Evolutionary conservation across 2,113 vertebrate genomes (phyloP).

Genomic region (Plecotus auritus): DNA sequence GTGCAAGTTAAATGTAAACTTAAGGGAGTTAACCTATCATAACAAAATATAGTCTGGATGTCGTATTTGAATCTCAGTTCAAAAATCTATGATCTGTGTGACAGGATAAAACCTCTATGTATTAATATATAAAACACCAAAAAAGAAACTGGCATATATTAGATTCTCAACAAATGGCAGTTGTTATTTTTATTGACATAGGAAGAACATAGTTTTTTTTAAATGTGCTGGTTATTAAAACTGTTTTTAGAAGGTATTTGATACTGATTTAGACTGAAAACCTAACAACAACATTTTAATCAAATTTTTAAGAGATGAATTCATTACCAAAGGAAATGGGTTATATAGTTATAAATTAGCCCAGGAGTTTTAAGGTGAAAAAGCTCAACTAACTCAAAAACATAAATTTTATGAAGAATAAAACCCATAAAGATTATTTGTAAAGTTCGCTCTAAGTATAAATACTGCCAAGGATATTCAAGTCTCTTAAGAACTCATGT

Average conservation of each 20-base stretch:
- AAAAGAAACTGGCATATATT: not conserved
- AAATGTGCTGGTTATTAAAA: not conserved
- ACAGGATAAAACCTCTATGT: not conserved
- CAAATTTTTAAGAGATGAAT: not conserved
- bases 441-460: not conserved
- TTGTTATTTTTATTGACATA: not conserved
- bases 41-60: not conserved
- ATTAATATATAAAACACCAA: not conserved
- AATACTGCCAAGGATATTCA: constrained; percentile 49
- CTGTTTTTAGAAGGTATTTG: not conserved
- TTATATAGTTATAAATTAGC: not conserved
- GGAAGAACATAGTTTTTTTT: not conserved
- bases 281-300: not conserved
- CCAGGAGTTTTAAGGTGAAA: not conserved
- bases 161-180: not conserved
- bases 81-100: not conserved
- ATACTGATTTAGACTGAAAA: not conserved
- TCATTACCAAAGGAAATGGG: not conserved
- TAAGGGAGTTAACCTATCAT: not conserved
- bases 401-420: constrained; percentile 21
- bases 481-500: constrained; percentile 53
- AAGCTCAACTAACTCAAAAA: not conserved
- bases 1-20: not conserved
- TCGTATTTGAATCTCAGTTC: not conserved
- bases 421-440: not conserved